Conservation (phyloP, 1,140 invertebrate genomes). For the Sitophilus oryzae region DNA sequence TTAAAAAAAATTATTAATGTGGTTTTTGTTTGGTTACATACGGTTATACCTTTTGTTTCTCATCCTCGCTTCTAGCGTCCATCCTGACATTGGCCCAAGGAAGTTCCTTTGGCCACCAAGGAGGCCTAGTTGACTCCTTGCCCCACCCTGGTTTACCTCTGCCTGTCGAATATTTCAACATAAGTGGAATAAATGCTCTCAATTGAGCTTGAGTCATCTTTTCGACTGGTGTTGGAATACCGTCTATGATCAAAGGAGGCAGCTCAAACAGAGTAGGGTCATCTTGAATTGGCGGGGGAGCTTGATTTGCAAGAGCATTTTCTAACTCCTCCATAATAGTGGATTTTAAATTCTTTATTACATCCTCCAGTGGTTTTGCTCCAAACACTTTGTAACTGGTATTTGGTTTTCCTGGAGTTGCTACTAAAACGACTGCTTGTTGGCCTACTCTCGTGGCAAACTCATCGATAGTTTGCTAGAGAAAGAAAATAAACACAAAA, state of each 20-base stretch:
- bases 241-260: constrained; percentile 92
- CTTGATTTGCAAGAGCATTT: constrained; percentile 67
- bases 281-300: constrained; percentile 85
- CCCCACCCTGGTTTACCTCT: constrained; percentile 97
- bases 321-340: constrained; percentile 95
- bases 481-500: constrained; percentile 26
- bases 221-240: constrained; percentile 95
- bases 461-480: constrained; percentile 92
- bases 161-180: constrained; percentile 96
- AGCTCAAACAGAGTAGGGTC: constrained; percentile 91
- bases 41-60: constrained; percentile 86
- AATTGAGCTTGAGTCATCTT: constrained; percentile 99
- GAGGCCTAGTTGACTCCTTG: constrained; percentile 86
- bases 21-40: neutral
- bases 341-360: constrained; percentile 82
- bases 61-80: constrained; percentile 92
- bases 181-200: constrained; percentile 92
- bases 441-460: constrained; percentile 96
- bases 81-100: constrained; percentile 97
- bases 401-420: constrained; percentile 93
- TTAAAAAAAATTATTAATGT: constrained; percentile 44
- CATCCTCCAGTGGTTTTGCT: constrained; percentile 93
- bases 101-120: constrained; percentile 96
- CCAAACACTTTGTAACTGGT: constrained; percentile 96
- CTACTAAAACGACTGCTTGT: constrained; percentile 92